Evolutionary conservation across 2,888 invertebrate genomes (phyloP).

Genomic region (Belgica antarctica): DNA sequence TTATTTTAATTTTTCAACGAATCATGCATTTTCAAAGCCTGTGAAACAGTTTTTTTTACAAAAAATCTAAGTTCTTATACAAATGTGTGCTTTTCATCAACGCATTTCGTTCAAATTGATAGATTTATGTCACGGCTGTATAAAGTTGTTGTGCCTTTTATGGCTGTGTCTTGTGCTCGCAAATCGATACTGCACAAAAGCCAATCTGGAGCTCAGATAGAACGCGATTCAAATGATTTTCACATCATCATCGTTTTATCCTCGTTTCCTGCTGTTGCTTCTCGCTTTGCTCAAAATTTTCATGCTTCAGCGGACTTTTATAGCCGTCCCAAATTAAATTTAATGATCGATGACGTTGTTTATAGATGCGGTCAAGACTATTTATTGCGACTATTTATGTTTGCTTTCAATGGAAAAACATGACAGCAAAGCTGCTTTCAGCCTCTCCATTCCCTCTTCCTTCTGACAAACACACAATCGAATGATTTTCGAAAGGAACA

Average conservation of each 20-base stretch:
- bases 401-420: background rate
- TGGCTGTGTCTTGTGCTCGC: background rate
- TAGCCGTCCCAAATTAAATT: conserved; percentile 39
- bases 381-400: background rate
- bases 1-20: too few relatives aligned
- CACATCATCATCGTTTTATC: conserved; percentile 16
- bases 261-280: too few relatives aligned
- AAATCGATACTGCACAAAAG: conserved; percentile 18
- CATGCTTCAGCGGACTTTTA: conserved; percentile 38
- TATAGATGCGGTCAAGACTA: conserved; percentile 40
- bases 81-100: too few relatives aligned
- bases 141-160: background rate
- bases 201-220: background rate
- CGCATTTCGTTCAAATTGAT: too few relatives aligned
- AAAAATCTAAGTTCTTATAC: too few relatives aligned
- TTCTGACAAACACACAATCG: conserved; percentile 16
- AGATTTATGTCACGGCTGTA: background rate
- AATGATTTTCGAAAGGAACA: conserved; percentile 3
- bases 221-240: conserved; percentile 22
- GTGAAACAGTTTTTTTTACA: too few relatives aligned
- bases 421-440: conserved; percentile 3
- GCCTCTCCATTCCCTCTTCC: background rate
- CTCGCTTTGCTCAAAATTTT: conserved; percentile 28
- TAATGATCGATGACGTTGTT: conserved; percentile 42
- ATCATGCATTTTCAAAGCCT: too few relatives aligned